phyloP scores from a whole-genome alignment of 2,113 vertebrate genomes.

The Lamprologus speciosus region DNA sequence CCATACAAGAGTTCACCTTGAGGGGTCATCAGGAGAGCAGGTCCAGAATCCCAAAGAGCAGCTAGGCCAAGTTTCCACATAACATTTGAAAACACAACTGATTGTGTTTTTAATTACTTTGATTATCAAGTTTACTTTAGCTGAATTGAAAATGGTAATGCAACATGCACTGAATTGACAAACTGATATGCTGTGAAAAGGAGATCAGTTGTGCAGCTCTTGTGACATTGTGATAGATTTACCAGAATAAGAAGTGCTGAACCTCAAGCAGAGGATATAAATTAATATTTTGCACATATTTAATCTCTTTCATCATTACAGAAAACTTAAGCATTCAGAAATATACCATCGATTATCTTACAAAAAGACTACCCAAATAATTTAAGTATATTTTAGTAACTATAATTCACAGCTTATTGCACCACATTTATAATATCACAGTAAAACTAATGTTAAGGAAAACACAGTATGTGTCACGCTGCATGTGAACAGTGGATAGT shows the following conservation, averaged over 20 bases:
- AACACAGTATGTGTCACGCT: neutral
- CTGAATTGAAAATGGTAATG: conserved; percentile 63
- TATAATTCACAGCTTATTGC: neutral
- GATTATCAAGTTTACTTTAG: conserved; percentile 64
- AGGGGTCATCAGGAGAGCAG: conserved; percentile 56
- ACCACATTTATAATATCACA: neutral
- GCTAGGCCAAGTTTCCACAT: conserved; percentile 31
- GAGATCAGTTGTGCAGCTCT: neutral
- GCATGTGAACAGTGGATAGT: neutral
- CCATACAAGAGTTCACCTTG: conserved; percentile 72
- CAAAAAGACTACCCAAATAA: neutral
- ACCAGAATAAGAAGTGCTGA: neutral
- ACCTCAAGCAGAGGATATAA: neutral
- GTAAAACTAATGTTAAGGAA: neutral
- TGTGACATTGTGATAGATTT: conserved; percentile 9
- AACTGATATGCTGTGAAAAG: neutral
- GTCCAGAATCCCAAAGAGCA: conserved; percentile 62
- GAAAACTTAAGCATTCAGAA: neutral
- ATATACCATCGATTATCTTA: neutral
- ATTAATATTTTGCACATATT: neutral
- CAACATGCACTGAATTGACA: conserved; percentile 18
- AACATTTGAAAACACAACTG: conserved; percentile 55
- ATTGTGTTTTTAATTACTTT: conserved; percentile 69
- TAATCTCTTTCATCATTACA: neutral
- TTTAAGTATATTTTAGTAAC: neutral